Conservation (phyloP, 2,888 invertebrate species). For the Andrena haemorrhoa region DNA sequence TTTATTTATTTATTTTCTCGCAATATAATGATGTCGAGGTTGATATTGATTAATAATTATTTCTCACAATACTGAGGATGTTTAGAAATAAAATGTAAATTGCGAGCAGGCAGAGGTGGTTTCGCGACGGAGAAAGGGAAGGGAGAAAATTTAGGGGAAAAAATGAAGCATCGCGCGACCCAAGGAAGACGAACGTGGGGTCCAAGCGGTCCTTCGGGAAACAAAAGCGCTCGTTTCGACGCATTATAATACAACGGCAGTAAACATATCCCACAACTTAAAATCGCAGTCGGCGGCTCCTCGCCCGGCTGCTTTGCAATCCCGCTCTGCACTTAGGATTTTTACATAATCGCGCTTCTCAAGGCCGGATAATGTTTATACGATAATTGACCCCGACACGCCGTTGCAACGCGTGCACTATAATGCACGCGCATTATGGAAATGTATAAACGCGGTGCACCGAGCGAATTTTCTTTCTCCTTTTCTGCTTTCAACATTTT, state of each 20-base stretch:
- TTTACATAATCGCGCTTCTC: slow-evolving; percentile 79
- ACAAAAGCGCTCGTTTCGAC: slow-evolving; percentile 80
- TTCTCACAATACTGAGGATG: no score
- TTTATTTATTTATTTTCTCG: no score
- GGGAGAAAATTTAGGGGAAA: slow-evolving; percentile 29
- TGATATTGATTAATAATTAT: no score
- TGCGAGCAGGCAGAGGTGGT: neutral
- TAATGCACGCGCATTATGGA: slow-evolving; percentile 76
- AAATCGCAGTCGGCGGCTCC: slow-evolving; percentile 57
- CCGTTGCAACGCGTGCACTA: slow-evolving; percentile 51
- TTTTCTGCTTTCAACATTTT: neutral
- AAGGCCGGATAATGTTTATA: slow-evolving; percentile 77
- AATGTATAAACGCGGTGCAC: slow-evolving; percentile 44
- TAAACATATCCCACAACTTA: slow-evolving; percentile 65
- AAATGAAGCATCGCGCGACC: slow-evolving; percentile 53
- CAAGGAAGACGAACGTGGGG: slow-evolving; percentile 61
- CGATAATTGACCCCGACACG: slow-evolving; percentile 69
- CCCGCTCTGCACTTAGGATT: slow-evolving; percentile 72
- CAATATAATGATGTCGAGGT: no score
- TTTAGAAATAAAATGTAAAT: slow-evolving; percentile 5
- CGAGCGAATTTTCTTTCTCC: slow-evolving; percentile 10
- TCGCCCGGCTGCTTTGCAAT: slow-evolving; percentile 62
- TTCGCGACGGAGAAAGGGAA: neutral
- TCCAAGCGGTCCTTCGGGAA: slow-evolving; percentile 78
- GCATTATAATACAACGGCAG: slow-evolving; percentile 79